A percentile compares a stretch with the other conserved stretches of the same genome.
Evolutionary conservation across 2,888 invertebrate genomes (phyloP).

Genomic region (Thysanoteuthis rhombus): DNA sequence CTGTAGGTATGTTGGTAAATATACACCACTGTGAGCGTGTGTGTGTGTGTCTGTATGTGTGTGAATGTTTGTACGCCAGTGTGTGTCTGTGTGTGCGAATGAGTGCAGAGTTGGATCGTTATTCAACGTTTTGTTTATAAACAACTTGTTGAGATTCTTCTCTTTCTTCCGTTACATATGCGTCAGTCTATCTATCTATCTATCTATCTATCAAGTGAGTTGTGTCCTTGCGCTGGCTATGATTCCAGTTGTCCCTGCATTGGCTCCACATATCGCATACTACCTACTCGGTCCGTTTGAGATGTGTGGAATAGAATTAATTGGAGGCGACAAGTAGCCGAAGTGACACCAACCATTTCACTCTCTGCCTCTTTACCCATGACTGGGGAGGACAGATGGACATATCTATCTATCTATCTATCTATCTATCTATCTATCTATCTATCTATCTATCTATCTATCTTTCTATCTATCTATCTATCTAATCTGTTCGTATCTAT

Average conservation of each 20-base stretch:
- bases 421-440: background rate
- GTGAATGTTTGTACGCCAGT: no score
- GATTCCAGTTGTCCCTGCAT: no score
- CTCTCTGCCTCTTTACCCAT: background rate
- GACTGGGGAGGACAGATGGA: no score
- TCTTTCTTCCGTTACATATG: background rate
- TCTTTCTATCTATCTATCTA: slow-evolving; percentile 24
- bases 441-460: slow-evolving; percentile 29
- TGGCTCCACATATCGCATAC: no score
- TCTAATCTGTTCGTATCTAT: slow-evolving; percentile 27
- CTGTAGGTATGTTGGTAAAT: background rate
- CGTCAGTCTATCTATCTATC: background rate
- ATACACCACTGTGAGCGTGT: background rate
- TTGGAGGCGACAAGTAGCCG: no score
- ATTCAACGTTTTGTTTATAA: no score
- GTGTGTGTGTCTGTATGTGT: background rate
- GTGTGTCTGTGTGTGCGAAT: background rate
- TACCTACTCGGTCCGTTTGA: no score
- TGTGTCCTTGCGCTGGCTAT: no score
- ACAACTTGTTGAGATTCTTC: no score
- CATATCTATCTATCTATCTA: background rate
- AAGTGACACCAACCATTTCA: no score
- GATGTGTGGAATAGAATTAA: no score
- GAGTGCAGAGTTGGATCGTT: no score
- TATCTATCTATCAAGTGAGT: background rate